phyloP scores from a whole-genome alignment of 2,888 invertebrate genomes.

The Drosophila stalkeri region DNA sequence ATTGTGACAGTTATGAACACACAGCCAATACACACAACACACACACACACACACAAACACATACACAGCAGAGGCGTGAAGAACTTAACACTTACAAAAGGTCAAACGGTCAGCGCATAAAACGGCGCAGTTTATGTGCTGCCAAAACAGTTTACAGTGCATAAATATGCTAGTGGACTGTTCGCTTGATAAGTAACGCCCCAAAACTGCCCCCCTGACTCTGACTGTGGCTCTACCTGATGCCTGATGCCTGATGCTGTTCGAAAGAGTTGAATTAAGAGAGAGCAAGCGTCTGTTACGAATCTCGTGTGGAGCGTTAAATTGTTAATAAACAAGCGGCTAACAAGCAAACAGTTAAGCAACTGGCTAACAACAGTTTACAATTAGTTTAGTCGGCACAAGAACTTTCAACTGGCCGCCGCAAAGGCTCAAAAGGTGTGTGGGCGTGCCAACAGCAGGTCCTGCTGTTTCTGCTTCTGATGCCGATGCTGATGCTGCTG shows the following conservation, averaged over 20 bases:
- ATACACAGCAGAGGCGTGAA: constrained; percentile 28
- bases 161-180: constrained; percentile 66
- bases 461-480: constrained; percentile 37
- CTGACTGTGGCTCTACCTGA: no score
- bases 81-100: constrained; percentile 63
- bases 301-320: constrained; percentile 70
- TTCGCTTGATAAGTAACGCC: constrained; percentile 66
- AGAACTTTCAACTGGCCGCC: constrained; percentile 75
- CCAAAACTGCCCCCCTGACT: neutral
- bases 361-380: constrained; percentile 78
- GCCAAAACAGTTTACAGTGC: constrained; percentile 60
- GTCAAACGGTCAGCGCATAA: constrained; percentile 74
- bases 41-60: constrained; percentile 4
- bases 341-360: constrained; percentile 76
- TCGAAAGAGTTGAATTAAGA: constrained; percentile 41
- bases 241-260: neutral
- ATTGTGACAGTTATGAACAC: constrained; percentile 58
- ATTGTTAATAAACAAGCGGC: constrained; percentile 81
- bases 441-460: constrained; percentile 55
- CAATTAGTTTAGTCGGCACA: constrained; percentile 71
- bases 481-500: constrained; percentile 24
- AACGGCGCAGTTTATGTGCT: constrained; percentile 69
- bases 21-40: constrained; percentile 4
- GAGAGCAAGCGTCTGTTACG: constrained; percentile 46
- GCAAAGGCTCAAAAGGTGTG: constrained; percentile 43